Evolutionary conservation across 2,113 vertebrate genomes (phyloP), one percentile per base, ranked within the genome.

Genomic region (Spea bombifrons): DNA sequence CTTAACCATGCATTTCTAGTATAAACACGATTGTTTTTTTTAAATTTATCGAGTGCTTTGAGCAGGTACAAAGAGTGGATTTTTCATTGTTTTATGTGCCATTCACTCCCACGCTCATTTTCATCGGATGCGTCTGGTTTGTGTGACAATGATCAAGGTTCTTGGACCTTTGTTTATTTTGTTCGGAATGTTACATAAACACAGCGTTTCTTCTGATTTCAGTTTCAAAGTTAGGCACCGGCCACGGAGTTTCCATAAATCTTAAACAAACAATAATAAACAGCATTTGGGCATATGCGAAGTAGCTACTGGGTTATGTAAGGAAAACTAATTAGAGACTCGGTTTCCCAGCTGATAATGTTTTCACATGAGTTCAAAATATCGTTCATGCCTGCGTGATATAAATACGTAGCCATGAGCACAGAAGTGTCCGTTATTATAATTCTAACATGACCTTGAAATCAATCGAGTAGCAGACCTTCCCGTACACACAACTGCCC

Each of bases 201-300:
- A 67, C 50, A 9, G 44, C 61, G 6, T 43, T 63, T 59, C 73
- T 71, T 80, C 77, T 67, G 66, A 68, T 80, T 80, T 80, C 77
- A 80, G 70, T 73, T 80, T 80, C 77, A 79, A 79, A 72, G 77
- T 64, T 16, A 73, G 77, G 49, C 77, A 80, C n/a, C 71, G 17
- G 71, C 13, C 61, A 59, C 67, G 12, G 71, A 66, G 48, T 73
- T 80, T 74, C 78, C 78, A 80, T 80, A 80, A 80, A 80, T 80
- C 78, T 80, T 80, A 80, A 52, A 66, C 78, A 80, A 80, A 80
- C 78, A 80, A 80, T 74, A 80, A 80, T 80, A 80, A 80, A 80
- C 78, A 17, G 30, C 3, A 30, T 9, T 7, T 16, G 49, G 30
- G 16, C 71, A 68, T 80, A 68, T 80, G 71, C 8, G 46, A 13